Conservation (phyloP, 2,797 vertebrate genomes). For the Ceyx erithaca region DNA sequence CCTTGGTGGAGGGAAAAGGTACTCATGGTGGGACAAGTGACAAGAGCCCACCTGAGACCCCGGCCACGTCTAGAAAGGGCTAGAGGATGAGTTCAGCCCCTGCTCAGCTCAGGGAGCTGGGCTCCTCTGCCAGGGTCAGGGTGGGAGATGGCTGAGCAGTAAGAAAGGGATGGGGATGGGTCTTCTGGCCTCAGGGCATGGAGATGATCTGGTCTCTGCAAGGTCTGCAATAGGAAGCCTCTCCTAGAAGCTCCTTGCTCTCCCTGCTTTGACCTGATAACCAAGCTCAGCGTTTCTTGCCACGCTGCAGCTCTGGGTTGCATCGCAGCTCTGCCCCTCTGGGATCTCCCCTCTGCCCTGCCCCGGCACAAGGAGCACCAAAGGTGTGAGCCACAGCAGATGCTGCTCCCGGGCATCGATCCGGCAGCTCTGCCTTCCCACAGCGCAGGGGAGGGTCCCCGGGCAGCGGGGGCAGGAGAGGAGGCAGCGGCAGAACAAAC, state of each 20-base stretch:
- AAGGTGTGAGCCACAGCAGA: background rate
- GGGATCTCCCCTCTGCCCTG: background rate
- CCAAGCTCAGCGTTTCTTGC: background rate
- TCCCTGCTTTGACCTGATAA: too few relatives aligned
- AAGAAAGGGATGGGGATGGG: background rate
- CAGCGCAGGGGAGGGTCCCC: background rate
- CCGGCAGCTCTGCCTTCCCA: background rate
- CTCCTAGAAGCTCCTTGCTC: background rate
- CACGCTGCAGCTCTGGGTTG: fast-evolving
- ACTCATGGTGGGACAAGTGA: fast-evolving
- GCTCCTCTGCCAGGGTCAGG: background rate
- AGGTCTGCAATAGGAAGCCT: background rate
- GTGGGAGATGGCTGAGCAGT: fast-evolving
- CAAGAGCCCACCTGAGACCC: background rate
- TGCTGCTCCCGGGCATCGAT: background rate
- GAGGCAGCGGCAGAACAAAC: background rate
- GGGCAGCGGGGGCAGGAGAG: background rate
- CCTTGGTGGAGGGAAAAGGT: background rate
- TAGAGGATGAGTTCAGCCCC: background rate
- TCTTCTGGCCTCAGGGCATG: background rate
- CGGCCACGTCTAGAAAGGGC: fast-evolving
- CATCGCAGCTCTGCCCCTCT: background rate
- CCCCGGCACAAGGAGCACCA: background rate
- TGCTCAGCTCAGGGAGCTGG: background rate
- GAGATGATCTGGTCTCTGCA: background rate